These are phyloP conservation scores for Marisa cornuarietis DNA, from an alignment of 1,140 invertebrate species.

Conservation along the genomic window DNA sequence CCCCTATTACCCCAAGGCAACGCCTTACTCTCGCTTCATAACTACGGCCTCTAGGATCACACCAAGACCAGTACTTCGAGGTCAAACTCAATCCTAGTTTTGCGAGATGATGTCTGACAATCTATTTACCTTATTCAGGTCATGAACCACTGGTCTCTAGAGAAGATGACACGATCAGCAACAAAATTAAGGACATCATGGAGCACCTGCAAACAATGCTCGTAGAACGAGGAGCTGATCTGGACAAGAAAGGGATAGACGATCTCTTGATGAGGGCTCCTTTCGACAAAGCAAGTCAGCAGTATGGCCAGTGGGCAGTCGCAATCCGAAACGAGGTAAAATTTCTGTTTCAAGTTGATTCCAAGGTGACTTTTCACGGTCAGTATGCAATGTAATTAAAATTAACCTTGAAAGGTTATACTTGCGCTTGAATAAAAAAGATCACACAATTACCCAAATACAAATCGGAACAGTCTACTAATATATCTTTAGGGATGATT, in stretches of 20 bases:
- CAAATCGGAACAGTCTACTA: too few species aligned
- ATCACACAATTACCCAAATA: too few species aligned
- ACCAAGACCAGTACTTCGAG: not conserved
- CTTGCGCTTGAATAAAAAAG: not conserved
- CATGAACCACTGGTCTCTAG: not conserved
- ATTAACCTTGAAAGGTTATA: not conserved
- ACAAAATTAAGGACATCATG: not conserved
- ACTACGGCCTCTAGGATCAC: not conserved
- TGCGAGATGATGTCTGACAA: not conserved
- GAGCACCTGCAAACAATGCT: not conserved
- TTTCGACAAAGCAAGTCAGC: slow-evolving; percentile 18
- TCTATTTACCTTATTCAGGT: not conserved
- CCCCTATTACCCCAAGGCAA: not conserved
- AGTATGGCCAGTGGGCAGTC: slow-evolving; percentile 34
- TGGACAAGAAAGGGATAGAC: not conserved
- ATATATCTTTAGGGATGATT: too few species aligned
- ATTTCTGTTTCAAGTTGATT: not conserved
- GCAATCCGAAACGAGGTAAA: slow-evolving; percentile 17
- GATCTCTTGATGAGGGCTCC: slow-evolving; percentile 9
- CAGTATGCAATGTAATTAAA: not conserved
- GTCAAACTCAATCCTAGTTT: not conserved
- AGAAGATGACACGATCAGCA: slow-evolving; percentile 8
- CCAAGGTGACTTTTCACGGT: not conserved
- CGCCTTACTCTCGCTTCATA: not conserved
- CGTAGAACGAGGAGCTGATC: not conserved